phyloP scores from a whole-genome alignment of 2,888 invertebrate species.

The Noctua comes region DNA sequence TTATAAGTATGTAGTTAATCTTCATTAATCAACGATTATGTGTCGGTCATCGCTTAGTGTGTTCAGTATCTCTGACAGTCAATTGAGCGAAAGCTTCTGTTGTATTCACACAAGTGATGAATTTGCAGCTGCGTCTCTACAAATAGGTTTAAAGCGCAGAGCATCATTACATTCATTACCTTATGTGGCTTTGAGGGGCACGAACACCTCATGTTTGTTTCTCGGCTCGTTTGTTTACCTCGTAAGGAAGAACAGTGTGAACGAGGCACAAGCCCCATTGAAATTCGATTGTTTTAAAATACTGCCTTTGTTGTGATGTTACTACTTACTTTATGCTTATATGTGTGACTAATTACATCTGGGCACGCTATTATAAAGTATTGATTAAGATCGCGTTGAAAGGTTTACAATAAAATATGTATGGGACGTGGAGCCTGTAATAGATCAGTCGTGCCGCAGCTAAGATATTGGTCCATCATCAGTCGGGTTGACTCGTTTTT shows the following conservation, averaged over 20 bases:
- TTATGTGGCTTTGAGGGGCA: constrained; percentile 40
- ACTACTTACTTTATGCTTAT: constrained; percentile 4
- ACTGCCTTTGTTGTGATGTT: constrained; percentile 34
- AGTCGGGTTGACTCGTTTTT: constrained; percentile 55
- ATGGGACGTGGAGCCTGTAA: constrained; percentile 29
- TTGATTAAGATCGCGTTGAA: constrained; percentile 37
- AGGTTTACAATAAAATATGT: constrained; percentile 30
- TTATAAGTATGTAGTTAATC: not conserved
- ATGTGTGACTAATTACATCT: constrained; percentile 45
- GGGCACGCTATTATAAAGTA: constrained; percentile 36
- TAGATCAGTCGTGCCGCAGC: constrained; percentile 40
- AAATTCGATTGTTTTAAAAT: constrained; percentile 55
- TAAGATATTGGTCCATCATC: constrained; percentile 58
- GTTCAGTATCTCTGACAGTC: not conserved
- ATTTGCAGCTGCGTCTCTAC: constrained; percentile 36
- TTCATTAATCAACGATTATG: not conserved
- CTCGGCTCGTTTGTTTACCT: constrained; percentile 57
- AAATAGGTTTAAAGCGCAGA: constrained; percentile 49
- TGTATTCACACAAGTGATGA: constrained; percentile 39
- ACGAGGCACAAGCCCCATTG: constrained; percentile 43
- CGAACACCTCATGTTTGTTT: constrained; percentile 50
- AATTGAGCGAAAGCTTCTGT: constrained; percentile 38
- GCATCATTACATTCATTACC: constrained; percentile 56
- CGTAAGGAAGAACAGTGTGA: constrained; percentile 55
- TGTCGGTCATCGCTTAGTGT: not conserved